Conservation (phyloP, 2,113 vertebrate genomes). For the Mustela nigripes region DNA sequence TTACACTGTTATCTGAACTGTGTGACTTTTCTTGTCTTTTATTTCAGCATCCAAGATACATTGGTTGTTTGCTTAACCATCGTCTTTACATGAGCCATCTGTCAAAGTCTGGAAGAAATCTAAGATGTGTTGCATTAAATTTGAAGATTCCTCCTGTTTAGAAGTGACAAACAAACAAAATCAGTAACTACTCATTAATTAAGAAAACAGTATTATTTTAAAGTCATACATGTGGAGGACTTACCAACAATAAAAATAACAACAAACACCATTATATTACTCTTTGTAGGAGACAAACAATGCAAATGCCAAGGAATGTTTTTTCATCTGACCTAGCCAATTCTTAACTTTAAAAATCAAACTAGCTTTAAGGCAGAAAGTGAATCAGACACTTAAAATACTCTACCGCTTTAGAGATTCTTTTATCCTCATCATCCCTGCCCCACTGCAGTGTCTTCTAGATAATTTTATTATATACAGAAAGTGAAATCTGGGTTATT, state of each 20-base stretch:
- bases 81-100: constrained; percentile 87
- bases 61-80: constrained; percentile 91
- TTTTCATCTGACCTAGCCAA: neutral
- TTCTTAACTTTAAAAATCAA: constrained; percentile 31
- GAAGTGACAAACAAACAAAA: constrained; percentile 90
- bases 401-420: neutral
- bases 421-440: neutral
- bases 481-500: constrained; percentile 20
- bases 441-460: neutral
- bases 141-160: constrained; percentile 93
- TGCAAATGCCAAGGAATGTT: neutral
- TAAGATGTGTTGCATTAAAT: constrained; percentile 91
- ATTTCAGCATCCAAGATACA: constrained; percentile 89
- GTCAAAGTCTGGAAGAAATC: constrained; percentile 91
- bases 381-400: neutral
- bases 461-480: neutral
- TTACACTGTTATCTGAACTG: constrained; percentile 97
- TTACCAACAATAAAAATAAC: constrained; percentile 85
- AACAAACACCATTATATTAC: constrained; percentile 75
- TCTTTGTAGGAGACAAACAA: constrained; percentile 28
- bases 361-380: neutral
- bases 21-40: constrained; percentile 94
- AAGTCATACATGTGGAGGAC: constrained; percentile 87
- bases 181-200: constrained; percentile 91
- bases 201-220: constrained; percentile 89